Base-by-base conservation (phyloP, 2,113 vertebrate species). In the Grammomys surdaster region DNA sequence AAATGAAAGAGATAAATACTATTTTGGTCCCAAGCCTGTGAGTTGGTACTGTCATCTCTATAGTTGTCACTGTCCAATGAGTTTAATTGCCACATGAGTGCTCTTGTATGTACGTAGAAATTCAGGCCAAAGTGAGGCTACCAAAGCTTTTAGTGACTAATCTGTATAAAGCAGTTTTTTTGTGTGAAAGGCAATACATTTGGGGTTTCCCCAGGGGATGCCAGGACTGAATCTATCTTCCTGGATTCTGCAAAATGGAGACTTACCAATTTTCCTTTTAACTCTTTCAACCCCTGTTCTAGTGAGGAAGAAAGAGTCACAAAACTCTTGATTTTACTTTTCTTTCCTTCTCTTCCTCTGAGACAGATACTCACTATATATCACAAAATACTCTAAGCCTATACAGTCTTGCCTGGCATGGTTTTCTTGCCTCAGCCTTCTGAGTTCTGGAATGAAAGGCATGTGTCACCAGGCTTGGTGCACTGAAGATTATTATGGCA, bases 1-100 rank as follows among this genome's bases (percentile, higher is more conserved):
- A 96, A 96, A 89, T 24, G 75, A 84, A 95, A 92, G 72, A 60
- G 43, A 87, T 77, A 77, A 81, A 46, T 43, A n/a, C 46, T 56
- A 31, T 51, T 60, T 85, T 60, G 31, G 81, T 58, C 11, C 10
- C 31, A 43, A 63, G 1, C 73, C 63, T 65, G 33, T 24, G 56
- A 76, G 22, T 16, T 84, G 31, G 36, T 33, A 19, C 75, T 63
- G 1, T 65, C 70, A 33, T 78, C 13, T 70, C 60, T 94, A 91
- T 13, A 67, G 40, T 84, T 92, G 76, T 51, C 4, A 31, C 48
- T 82, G 24, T 24, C 58, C 26, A 26, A 17, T 43, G 9, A 81
- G 28, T 76, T 54, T 85, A 33, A 76, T 60, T 89, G 43, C 51
- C 58, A 96, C 14, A 94, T 91, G n/a, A n/a, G 24, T 36, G 3